Percentiles rank a stretch among this genome's conserved stretches.
Conservation (phyloP, 2,888 invertebrate species). For the Diogma glabrata region DNA sequence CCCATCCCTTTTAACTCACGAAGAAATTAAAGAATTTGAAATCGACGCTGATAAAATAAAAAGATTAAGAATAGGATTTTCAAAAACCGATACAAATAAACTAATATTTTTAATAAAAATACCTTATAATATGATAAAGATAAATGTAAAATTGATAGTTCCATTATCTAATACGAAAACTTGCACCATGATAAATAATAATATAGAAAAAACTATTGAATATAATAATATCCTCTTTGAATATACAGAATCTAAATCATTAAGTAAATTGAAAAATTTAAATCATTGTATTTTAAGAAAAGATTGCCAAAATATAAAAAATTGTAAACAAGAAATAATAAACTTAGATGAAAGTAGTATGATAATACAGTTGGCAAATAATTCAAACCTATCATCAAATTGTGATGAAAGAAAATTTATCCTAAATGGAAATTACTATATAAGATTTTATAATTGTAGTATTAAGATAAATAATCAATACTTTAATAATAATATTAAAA, state of each 20-base stretch:
- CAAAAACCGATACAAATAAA: neutral
- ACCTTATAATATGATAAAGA: neutral
- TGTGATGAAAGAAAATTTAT: too few relatives aligned
- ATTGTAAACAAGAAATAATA: neutral
- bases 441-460: too few relatives aligned
- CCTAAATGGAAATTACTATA: too few relatives aligned
- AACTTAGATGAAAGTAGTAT: too few relatives aligned
- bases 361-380: too few relatives aligned
- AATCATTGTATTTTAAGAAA: neutral
- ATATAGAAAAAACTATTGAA: neutral
- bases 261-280: neutral
- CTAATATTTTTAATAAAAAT: constrained; percentile 1
- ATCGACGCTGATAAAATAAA: neutral
- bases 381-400: too few relatives aligned
- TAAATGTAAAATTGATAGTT: neutral
- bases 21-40: neutral
- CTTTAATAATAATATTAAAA: too few relatives aligned
- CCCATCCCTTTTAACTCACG: neutral
- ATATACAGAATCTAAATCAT: neutral
- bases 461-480: too few relatives aligned
- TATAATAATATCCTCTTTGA: neutral
- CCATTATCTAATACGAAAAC: neutral
- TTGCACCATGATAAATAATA: neutral
- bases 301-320: neutral
- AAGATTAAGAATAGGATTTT: neutral